These are phyloP conservation scores for Parnassius mnemosyne DNA, from an alignment of 2,888 invertebrate genomes.

Conservation along the genomic window DNA sequence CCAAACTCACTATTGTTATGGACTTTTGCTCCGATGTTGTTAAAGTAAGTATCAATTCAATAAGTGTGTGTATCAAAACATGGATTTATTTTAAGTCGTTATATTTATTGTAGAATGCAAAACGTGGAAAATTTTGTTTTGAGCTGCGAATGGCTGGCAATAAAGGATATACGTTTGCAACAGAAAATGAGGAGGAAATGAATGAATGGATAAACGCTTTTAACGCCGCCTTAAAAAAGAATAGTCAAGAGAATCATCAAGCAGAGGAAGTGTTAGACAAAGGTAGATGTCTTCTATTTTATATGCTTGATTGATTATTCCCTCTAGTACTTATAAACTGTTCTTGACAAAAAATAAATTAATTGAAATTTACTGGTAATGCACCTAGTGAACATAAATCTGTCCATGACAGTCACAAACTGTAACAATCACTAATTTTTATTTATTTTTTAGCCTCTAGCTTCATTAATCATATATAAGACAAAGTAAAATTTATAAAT, in stretches of 20 bases:
- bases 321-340: too few species aligned
- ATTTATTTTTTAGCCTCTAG: too few species aligned
- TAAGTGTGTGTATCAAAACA: too few species aligned
- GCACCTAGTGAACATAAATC: too few species aligned
- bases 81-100: not conserved
- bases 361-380: too few species aligned
- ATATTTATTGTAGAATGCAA: constrained; percentile 81
- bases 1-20: constrained; percentile 95
- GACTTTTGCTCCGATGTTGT: constrained; percentile 95
- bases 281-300: constrained; percentile 50
- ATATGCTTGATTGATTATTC: too few species aligned
- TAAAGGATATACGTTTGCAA: constrained; percentile 91
- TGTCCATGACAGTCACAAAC: too few species aligned
- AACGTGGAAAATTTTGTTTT: constrained; percentile 92
- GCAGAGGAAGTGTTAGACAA: constrained; percentile 87
- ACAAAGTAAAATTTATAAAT: constrained; percentile 10
- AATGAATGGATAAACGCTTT: constrained; percentile 92
- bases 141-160: constrained; percentile 94
- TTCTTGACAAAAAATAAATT: too few species aligned
- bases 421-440: too few species aligned
- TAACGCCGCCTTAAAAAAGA: constrained; percentile 89
- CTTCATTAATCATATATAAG: constrained; percentile 2
- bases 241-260: constrained; percentile 79
- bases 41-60: constrained; percentile 76
- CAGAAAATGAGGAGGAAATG: constrained; percentile 91